Evolutionary conservation across 2,113 vertebrate genomes (phyloP), one percentile per base, ranked within the genome.

Genomic region (Nymphicus hollandicus): DNA sequence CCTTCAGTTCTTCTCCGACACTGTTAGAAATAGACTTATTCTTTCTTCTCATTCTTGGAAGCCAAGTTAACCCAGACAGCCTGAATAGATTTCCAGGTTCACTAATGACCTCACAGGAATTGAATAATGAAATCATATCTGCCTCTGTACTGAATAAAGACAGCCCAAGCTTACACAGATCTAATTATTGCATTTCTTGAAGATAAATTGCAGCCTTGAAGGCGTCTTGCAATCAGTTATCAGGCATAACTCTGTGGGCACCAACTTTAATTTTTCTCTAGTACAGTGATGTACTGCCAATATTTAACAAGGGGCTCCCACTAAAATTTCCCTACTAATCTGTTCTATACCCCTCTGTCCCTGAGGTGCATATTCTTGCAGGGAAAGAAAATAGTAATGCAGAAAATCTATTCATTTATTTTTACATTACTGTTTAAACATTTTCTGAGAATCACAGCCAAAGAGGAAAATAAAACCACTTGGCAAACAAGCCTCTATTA

Each of bases 331-430:
- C 49, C 28, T 69, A 61, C 95, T 93, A 92, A 95, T 96, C 86
- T 95, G 53, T 60, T 94, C 81, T 96, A 31, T 84, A 79, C 81
- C 55, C 68, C 17, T 61, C 55, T 92, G 94, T 93, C 86, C 88
- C 90, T 37, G 56, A 90, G 95, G 94, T 52, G 10, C 77, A 87
- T 82, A 93, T 81, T 89, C 90, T 95, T 94, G 70, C 33, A 87
- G 58, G 72, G 79, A 95, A 95, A 96, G 89, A 96, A 97, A 97
- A 95, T 46, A 88, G 71, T 60, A 95, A 96, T 60, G 91, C 88
- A 94, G 92, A 91, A 96, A 96, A 95, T 93, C 47, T 91, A 95
- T 95, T 97, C 77, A 95, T 95, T 97, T 97, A 92, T 96, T 97
- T 97, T 96, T 96, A 94, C 86, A 92, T 94, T 94, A 44, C 95